phyloP scores from a whole-genome alignment of 64 coral and sea anemone species.

The Montipora cactus region DNA sequence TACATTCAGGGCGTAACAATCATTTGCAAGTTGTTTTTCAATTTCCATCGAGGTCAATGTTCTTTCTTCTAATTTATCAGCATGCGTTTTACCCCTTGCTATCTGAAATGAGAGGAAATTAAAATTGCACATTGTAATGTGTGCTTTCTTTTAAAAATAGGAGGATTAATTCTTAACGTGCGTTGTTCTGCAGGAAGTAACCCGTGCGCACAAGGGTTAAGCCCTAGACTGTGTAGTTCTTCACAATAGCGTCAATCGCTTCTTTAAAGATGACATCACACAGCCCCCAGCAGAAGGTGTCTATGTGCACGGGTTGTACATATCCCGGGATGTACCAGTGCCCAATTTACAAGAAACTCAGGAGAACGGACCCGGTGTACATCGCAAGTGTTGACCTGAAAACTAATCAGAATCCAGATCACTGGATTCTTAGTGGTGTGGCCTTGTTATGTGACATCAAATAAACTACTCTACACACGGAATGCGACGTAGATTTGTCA shows the following conservation, averaged over 20 bases:
- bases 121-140: neutral
- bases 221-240: slow-evolving; percentile 96
- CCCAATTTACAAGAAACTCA: slow-evolving; percentile 97
- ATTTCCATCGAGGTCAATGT: no score
- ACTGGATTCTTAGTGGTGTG: slow-evolving; percentile 97
- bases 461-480: slow-evolving; percentile 24
- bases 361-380: slow-evolving; percentile 90
- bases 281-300: slow-evolving; percentile 92
- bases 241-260: slow-evolving; percentile 94
- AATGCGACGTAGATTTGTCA: no score
- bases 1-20: no score
- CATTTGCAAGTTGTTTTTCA: no score
- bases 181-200: slow-evolving; percentile 82
- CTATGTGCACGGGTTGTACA: slow-evolving; percentile 88
- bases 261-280: slow-evolving; percentile 95
- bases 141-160: neutral
- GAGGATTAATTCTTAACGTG: neutral
- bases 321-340: slow-evolving; percentile 96
- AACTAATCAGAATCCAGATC: slow-evolving; percentile 99
- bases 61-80: no score
- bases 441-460: slow-evolving; percentile 97
- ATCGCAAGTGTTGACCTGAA: slow-evolving; percentile 45
- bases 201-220: slow-evolving; percentile 98
- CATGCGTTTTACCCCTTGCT: no score
- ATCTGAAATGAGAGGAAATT: no score